Conservation (phyloP, 2,113 vertebrate genomes). For the Erpornis zantholeuca region DNA sequence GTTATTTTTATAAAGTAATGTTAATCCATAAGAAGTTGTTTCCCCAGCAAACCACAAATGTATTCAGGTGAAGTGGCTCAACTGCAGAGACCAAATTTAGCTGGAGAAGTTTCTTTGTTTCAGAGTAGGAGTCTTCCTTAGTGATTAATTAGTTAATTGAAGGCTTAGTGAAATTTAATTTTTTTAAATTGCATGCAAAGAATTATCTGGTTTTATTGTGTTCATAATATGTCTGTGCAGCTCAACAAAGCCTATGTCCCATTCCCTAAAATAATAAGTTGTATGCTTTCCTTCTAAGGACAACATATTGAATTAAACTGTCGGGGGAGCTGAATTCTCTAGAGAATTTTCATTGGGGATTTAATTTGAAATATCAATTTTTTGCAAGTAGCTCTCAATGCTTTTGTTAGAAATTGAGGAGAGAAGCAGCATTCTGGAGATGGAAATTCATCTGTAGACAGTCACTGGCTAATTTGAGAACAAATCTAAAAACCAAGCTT, state of each 20-base stretch:
- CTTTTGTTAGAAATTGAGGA: background rate
- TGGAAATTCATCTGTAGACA: background rate
- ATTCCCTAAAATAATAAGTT: background rate
- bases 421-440: background rate
- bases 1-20: background rate
- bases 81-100: background rate
- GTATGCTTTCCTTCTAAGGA: background rate
- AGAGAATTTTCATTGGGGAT: background rate
- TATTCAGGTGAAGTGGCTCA: background rate
- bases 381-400: background rate
- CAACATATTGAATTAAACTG: conserved; percentile 13
- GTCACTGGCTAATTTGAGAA: background rate
- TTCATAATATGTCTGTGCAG: background rate
- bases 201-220: background rate
- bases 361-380: background rate
- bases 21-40: background rate
- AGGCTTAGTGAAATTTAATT: background rate
- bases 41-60: background rate
- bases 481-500: background rate
- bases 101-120: background rate
- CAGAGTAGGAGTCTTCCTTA: background rate
- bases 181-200: background rate
- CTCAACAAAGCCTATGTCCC: background rate
- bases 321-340: background rate
- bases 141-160: background rate